A percentile compares a stretch with the other conserved stretches of the same genome.
These are phyloP conservation scores for Atrichornis clamosus DNA, from an alignment of 2,113 vertebrate genomes.

Conservation along the genomic window DNA sequence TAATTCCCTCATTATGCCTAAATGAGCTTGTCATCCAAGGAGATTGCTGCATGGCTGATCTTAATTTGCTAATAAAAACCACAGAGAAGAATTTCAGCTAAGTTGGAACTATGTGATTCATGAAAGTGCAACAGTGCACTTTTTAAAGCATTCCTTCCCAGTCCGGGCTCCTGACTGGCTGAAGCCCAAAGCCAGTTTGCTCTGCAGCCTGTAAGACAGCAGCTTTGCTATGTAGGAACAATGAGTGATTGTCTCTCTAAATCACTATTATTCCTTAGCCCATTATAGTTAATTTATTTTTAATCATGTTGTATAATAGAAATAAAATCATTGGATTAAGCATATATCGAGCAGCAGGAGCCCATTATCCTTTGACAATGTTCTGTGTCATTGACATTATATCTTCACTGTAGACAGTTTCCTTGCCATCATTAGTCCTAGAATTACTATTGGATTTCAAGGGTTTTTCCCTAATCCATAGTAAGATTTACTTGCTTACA, in stretches of 20 bases:
- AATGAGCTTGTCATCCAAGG: slow-evolving; percentile 59
- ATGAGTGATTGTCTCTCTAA: slow-evolving; percentile 53
- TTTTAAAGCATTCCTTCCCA: not conserved
- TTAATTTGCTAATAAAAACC: slow-evolving; percentile 62
- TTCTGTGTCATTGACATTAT: slow-evolving; percentile 56
- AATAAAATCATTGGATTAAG: slow-evolving; percentile 61
- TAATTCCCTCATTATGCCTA: slow-evolving; percentile 60
- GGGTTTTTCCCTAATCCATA: slow-evolving; percentile 68
- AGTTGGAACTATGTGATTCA: slow-evolving; percentile 32
- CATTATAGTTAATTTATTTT: slow-evolving; percentile 70
- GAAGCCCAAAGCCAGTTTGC: not conserved
- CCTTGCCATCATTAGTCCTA: slow-evolving; percentile 65
- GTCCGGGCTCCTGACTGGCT: not conserved
- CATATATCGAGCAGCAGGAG: slow-evolving; percentile 50
- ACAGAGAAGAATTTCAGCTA: slow-evolving; percentile 34
- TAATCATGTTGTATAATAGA: slow-evolving; percentile 63
- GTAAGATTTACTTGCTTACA: slow-evolving; percentile 67
- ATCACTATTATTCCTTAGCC: slow-evolving; percentile 61
- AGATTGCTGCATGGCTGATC: slow-evolving; percentile 25
- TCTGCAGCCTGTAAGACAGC: not conserved
- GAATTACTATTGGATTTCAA: slow-evolving; percentile 67
- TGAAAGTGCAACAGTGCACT: slow-evolving; percentile 31
- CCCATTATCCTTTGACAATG: slow-evolving; percentile 61
- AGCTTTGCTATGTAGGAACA: slow-evolving; percentile 47
- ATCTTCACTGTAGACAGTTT: slow-evolving; percentile 59